Evolutionary conservation across 2,888 invertebrate genomes (phyloP).

Genomic region (Petrolisthes cinctipes): DNA sequence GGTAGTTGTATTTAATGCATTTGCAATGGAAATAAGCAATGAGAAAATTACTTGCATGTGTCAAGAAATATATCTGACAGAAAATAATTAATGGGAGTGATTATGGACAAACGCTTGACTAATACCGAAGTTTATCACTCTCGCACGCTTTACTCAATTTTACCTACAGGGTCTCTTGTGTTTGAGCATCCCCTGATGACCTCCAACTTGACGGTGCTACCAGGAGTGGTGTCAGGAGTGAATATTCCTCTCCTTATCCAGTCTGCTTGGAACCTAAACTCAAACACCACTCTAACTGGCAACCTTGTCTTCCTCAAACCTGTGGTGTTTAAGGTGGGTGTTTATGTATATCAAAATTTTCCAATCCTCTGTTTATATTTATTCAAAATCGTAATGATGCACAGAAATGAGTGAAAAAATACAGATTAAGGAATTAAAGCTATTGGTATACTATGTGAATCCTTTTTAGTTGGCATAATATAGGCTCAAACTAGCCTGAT

Average conservation of each 20-base stretch:
- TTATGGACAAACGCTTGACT: neutral
- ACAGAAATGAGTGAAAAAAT: too few relatives aligned
- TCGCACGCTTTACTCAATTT: neutral
- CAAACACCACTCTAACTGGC: slow-evolving; percentile 15
- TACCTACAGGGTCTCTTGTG: slow-evolving; percentile 8
- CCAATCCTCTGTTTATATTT: too few relatives aligned
- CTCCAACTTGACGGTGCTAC: neutral
- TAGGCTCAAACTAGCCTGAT: too few relatives aligned
- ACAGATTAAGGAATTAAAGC: too few relatives aligned
- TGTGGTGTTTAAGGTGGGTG: slow-evolving; percentile 29
- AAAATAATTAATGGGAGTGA: neutral
- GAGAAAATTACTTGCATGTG: too few relatives aligned
- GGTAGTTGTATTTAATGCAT: too few relatives aligned
- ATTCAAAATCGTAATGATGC: too few relatives aligned
- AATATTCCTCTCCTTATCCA: slow-evolving; percentile 4
- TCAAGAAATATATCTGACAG: too few relatives aligned
- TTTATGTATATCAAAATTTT: too few relatives aligned
- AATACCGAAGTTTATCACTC: neutral
- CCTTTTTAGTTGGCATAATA: too few relatives aligned
- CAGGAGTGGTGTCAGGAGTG: slow-evolving; percentile 30
- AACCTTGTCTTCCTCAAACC: slow-evolving; percentile 19
- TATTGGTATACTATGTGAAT: too few relatives aligned
- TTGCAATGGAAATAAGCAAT: too few relatives aligned
- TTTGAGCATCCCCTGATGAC: slow-evolving; percentile 6
- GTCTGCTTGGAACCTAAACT: slow-evolving; percentile 32